Evolutionary conservation across 2,888 invertebrate genomes (phyloP).

Genomic region (Amphipyra tragopoginis): DNA sequence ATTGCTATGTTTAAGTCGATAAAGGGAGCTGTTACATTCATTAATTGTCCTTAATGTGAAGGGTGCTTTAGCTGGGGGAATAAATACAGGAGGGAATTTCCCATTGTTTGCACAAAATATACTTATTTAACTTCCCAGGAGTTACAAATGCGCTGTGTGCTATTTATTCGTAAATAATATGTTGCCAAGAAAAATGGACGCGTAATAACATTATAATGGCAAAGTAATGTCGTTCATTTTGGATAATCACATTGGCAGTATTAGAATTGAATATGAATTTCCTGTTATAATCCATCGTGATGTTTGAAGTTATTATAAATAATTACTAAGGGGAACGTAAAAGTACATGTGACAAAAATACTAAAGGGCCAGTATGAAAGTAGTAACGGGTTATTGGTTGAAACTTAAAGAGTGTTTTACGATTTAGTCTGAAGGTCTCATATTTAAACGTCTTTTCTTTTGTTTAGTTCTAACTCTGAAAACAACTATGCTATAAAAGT

Average conservation of each 20-base stretch:
- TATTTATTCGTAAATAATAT: slow-evolving; percentile 59
- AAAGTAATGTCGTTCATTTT: slow-evolving; percentile 51
- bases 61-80: slow-evolving; percentile 76
- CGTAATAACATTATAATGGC: slow-evolving; percentile 54
- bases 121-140: slow-evolving; percentile 83
- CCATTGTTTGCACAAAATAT: slow-evolving; percentile 83
- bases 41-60: slow-evolving; percentile 85
- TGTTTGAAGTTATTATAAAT: slow-evolving; percentile 21
- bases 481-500: too few species aligned
- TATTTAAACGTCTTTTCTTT: background rate
- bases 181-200: slow-evolving; percentile 52
- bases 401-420: slow-evolving; percentile 3
- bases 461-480: background rate
- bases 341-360: slow-evolving; percentile 11
- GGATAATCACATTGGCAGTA: slow-evolving; percentile 39
- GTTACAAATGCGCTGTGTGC: slow-evolving; percentile 59
- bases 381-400: background rate
- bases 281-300: slow-evolving; percentile 16
- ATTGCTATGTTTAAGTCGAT: slow-evolving; percentile 82
- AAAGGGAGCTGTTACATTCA: slow-evolving; percentile 85
- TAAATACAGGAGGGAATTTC: slow-evolving; percentile 73
- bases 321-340: slow-evolving; percentile 21
- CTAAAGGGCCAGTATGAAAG: slow-evolving; percentile 14
- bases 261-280: slow-evolving; percentile 47
- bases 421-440: background rate